phyloP scores from a whole-genome alignment of 2,113 vertebrate genomes.

The Epinephelus cyanopodus region DNA sequence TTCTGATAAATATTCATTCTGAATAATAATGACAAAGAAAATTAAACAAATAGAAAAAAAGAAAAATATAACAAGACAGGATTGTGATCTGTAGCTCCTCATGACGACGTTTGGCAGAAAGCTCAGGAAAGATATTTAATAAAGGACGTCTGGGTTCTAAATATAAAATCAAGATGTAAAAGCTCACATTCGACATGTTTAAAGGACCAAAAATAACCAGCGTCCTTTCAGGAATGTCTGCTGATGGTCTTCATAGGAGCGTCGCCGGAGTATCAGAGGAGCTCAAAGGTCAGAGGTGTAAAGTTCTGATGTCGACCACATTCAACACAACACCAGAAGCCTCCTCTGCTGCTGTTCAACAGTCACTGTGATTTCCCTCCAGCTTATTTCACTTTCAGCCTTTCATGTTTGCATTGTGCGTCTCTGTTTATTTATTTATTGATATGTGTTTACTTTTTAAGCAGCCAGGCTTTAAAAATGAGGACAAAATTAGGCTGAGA shows the following conservation, averaged over 20 bases:
- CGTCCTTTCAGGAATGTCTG: not conserved
- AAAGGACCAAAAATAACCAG: conserved; percentile 6
- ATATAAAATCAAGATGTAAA: not conserved
- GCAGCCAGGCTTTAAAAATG: not conserved
- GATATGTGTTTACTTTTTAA: conserved; percentile 28
- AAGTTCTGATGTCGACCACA: conserved; percentile 16
- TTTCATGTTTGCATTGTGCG: conserved; percentile 21
- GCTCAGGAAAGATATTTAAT: not conserved
- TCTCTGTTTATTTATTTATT: conserved; percentile 20
- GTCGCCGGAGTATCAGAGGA: conserved; percentile 19
- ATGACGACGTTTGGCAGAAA: not conserved
- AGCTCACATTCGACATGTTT: not conserved
- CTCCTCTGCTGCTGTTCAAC: not conserved
- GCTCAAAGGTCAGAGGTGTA: conserved; percentile 39
- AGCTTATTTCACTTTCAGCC: not conserved
- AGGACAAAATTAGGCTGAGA: conserved; percentile 21
- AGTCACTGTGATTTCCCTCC: not conserved
- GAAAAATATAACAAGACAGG: not conserved
- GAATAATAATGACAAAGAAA: not conserved
- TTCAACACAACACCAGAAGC: not conserved
- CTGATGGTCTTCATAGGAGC: conserved; percentile 2
- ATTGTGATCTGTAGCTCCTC: not conserved
- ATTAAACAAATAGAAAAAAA: no score
- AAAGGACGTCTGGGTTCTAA: not conserved
- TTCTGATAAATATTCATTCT: not conserved